Conservation (phyloP, 1,140 invertebrate species). For the Lasioglossum baleicum region DNA sequence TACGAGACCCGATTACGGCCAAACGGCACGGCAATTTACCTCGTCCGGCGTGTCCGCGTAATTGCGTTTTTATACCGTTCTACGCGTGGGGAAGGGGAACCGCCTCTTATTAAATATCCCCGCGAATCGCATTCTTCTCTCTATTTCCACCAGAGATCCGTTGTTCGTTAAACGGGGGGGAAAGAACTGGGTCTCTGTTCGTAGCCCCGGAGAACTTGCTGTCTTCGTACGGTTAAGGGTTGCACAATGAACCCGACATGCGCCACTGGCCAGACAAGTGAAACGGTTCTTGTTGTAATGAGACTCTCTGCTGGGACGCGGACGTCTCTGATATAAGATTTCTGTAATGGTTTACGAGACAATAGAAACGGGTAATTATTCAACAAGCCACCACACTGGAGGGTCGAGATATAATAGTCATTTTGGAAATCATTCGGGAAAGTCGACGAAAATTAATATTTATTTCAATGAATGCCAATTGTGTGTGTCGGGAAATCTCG, state of each 20-base stretch:
- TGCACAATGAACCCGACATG: background rate
- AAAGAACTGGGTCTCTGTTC: no score
- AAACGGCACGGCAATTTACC: background rate
- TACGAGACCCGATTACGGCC: conserved; percentile 41
- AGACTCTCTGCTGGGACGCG: background rate
- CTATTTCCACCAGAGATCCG: background rate
- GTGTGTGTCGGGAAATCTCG: no score
- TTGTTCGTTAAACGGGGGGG: background rate
- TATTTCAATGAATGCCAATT: no score
- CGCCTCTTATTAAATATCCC: background rate
- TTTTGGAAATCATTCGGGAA: no score
- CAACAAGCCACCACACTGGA: no score
- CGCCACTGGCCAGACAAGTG: background rate
- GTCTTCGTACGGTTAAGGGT: background rate
- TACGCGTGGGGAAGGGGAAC: no score
- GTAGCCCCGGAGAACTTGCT: background rate
- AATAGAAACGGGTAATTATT: no score
- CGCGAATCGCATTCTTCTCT: no score
- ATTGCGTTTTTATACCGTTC: conserved; percentile 42
- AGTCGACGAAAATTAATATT: no score
- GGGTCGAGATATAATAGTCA: no score
- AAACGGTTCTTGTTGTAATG: background rate
- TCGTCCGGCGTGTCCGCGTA: background rate
- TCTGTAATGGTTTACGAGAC: no score
- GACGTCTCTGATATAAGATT: background rate